phyloP scores from a whole-genome alignment of 2,797 vertebrate species.

The Pseudotriccus pelzelni region DNA sequence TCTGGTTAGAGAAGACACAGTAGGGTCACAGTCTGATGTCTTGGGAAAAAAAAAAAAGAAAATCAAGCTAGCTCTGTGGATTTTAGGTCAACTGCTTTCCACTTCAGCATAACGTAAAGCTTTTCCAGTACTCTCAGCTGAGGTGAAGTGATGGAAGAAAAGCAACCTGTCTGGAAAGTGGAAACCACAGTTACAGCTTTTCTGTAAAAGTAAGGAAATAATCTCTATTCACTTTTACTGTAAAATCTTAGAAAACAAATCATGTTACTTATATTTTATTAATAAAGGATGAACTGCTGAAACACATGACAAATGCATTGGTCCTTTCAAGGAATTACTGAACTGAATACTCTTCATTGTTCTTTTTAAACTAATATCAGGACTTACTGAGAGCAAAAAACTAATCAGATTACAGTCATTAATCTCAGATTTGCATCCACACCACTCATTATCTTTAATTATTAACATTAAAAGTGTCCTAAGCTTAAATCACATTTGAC shows the following conservation, averaged over 20 bases:
- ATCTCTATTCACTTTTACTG: not conserved
- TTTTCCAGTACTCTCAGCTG: not conserved
- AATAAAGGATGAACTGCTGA: not conserved
- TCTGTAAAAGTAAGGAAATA: not conserved
- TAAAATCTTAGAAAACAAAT: not conserved
- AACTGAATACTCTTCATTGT: not conserved
- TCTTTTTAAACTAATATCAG: not conserved
- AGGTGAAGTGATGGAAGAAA: not conserved
- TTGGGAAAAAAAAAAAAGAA: not conserved
- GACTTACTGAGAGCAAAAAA: not conserved
- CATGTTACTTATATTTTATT: not conserved
- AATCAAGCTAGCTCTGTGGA: not conserved
- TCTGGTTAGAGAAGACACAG: not conserved
- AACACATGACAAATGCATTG: not conserved
- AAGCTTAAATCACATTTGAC: not conserved
- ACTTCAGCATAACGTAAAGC: not conserved
- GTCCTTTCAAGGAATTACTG: not conserved
- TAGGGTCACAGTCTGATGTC: not conserved
- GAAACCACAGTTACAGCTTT: not conserved
- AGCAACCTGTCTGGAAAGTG: not conserved
- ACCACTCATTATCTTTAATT: not conserved
- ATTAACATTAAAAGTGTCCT: not conserved
- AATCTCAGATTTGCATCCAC: not conserved
- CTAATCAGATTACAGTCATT: not conserved
- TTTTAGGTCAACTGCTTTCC: not conserved